Conservation (phyloP, 2,113 vertebrate species). For the Buteo buteo region DNA sequence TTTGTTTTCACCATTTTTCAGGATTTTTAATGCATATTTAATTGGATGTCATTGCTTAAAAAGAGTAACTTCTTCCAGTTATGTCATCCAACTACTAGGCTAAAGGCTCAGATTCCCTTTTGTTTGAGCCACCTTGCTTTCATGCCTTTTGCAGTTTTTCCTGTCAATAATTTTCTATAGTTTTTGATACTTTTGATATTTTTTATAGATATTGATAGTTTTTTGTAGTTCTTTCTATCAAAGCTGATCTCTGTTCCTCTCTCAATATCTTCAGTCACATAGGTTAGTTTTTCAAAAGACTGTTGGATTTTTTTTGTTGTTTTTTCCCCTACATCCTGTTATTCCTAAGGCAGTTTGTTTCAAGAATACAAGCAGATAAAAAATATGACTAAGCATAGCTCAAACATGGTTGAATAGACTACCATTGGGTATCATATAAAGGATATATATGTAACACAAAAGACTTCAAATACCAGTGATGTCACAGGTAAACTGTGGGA, state of each 20-base stretch:
- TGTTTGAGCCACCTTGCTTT: neutral
- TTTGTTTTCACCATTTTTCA: neutral
- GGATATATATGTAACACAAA: neutral
- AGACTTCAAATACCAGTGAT: neutral
- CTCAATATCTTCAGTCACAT: neutral
- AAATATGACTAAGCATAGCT: neutral
- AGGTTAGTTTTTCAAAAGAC: neutral
- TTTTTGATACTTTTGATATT: neutral
- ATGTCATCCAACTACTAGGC: neutral
- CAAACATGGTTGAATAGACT: neutral
- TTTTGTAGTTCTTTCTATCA: neutral
- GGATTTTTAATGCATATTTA: neutral
- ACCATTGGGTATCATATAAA: neutral
- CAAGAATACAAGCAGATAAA: neutral
- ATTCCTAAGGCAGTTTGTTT: neutral
- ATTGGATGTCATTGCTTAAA: neutral
- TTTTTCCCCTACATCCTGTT: neutral
- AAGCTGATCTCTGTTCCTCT: neutral
- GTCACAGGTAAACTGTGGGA: neutral
- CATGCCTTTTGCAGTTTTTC: neutral
- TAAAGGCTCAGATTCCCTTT: neutral
- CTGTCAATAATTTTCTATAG: rapidly evolving
- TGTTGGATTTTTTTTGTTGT: neutral
- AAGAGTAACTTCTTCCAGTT: neutral
- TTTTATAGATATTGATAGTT: neutral